Conservation (phyloP, 1,140 invertebrate genomes). For the Caenorhabditis brenneri region DNA sequence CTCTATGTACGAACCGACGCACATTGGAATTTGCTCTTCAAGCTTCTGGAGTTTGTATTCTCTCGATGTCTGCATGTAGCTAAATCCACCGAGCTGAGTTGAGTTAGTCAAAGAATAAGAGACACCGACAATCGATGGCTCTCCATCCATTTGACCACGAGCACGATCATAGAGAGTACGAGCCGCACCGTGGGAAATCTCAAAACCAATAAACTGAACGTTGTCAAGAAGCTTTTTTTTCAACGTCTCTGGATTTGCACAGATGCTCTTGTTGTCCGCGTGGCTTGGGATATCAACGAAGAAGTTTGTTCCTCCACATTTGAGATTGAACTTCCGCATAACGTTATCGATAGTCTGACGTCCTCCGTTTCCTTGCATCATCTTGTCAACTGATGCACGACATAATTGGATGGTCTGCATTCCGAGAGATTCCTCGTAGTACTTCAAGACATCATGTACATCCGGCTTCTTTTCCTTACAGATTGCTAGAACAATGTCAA, state of each 20-base stretch:
- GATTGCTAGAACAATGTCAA: neutral
- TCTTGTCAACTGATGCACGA: neutral
- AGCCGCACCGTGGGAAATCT: neutral
- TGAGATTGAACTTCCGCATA: conserved; percentile 16
- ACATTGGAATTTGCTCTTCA: neutral
- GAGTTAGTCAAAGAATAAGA: neutral
- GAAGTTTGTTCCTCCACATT: conserved; percentile 16
- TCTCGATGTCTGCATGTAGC: neutral
- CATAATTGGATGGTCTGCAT: conserved; percentile 11
- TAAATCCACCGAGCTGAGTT: neutral
- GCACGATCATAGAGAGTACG: neutral
- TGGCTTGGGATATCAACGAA: neutral
- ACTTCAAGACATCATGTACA: conserved; percentile 7
- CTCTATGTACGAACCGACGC: neutral
- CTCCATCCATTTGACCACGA: neutral
- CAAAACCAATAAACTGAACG: neutral
- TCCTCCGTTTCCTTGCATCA: neutral
- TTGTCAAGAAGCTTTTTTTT: neutral
- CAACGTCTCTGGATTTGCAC: neutral
- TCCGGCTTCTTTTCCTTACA: neutral
- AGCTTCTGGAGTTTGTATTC: conserved; percentile 32
- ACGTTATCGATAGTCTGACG: neutral
- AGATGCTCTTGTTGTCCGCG: neutral
- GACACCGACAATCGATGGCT: conserved; percentile 15
- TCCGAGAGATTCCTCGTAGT: neutral